Evolutionary conservation across 2,888 invertebrate species (phyloP).

Genomic region (Bibio marci): DNA sequence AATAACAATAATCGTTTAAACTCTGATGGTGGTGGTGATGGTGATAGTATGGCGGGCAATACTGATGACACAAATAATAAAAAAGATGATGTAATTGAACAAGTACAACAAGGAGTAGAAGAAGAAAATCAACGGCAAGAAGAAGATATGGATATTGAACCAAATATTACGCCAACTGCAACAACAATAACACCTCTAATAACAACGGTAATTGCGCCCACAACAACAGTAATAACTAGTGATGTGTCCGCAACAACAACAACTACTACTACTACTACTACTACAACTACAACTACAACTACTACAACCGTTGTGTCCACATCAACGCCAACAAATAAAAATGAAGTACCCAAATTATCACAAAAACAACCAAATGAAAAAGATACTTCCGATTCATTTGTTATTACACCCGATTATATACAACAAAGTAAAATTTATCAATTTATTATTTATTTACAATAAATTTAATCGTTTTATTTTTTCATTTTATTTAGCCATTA

Average conservation of each 20-base stretch:
- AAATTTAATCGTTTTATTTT: background rate
- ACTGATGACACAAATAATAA: no score
- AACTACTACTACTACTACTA: no score
- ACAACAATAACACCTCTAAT: background rate
- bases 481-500: slow-evolving; percentile 49
- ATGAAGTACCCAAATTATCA: slow-evolving; percentile 1
- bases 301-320: slow-evolving; percentile 9
- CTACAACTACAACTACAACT: slow-evolving; percentile 9
- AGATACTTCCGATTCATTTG: slow-evolving; percentile 37
- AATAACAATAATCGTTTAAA: no score
- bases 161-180: background rate
- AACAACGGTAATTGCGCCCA: background rate
- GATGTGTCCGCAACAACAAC: background rate
- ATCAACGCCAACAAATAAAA: slow-evolving; percentile 3
- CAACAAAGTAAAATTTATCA: slow-evolving; percentile 64
- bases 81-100: no score
- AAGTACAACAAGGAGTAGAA: no score
- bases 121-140: no score
- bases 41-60: no score
- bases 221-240: background rate
- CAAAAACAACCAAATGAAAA: slow-evolving; percentile 5
- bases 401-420: slow-evolving; percentile 81
- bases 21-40: no score
- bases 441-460: background rate
- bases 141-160: slow-evolving; percentile 1